Evolutionary conservation across 1,140 invertebrate species (phyloP).

Genomic region (Drosophila pseudoobscura): DNA sequence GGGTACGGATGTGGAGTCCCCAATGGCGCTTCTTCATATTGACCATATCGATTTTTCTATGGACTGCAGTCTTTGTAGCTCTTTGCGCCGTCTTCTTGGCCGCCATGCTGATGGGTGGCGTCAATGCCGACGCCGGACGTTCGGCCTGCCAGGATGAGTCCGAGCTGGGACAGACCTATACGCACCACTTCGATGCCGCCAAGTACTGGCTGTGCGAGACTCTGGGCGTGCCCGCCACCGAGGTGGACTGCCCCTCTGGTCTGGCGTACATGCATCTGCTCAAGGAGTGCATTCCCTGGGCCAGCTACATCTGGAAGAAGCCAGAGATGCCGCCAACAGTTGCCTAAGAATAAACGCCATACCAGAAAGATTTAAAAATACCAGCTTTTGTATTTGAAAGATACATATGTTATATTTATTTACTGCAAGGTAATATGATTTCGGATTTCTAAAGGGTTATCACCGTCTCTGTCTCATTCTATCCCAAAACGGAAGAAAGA

Average conservation of each 20-base stretch:
- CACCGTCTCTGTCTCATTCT: too few relatives aligned
- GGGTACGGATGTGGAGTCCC: conserved; percentile 25
- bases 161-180: conserved; percentile 67
- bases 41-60: conserved; percentile 9
- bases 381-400: too few relatives aligned
- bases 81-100: conserved; percentile 53
- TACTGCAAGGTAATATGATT: too few relatives aligned
- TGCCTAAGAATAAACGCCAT: conserved; percentile 54
- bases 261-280: conserved; percentile 76
- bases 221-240: conserved; percentile 52
- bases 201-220: conserved; percentile 79
- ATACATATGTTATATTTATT: too few relatives aligned
- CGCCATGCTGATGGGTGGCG: conserved; percentile 36
- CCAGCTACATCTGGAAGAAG: conserved; percentile 77
- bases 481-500: too few relatives aligned
- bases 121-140: conserved; percentile 61
- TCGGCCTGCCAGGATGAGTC: conserved; percentile 72
- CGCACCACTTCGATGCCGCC: conserved; percentile 74
- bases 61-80: conserved; percentile 42
- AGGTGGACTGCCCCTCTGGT: conserved; percentile 69
- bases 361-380: background rate
- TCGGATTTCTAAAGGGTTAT: too few relatives aligned
- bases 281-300: conserved; percentile 79
- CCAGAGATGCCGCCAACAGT: conserved; percentile 73
- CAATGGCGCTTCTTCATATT: conserved; percentile 6